Evolutionary conservation across 2,113 vertebrate genomes (phyloP).

Genomic region (Notiomystis cincta): DNA sequence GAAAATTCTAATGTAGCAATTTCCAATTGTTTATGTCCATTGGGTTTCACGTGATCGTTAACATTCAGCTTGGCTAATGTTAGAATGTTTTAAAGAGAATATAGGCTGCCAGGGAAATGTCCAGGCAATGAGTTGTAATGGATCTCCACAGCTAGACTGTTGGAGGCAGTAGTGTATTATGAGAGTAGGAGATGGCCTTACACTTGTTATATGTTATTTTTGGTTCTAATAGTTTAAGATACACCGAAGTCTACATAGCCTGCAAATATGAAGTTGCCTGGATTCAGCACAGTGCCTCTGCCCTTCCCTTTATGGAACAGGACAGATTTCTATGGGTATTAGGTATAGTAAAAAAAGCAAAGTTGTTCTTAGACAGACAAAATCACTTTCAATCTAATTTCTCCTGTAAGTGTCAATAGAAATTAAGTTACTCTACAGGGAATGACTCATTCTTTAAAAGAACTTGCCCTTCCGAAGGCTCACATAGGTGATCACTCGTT

Average conservation of each 20-base stretch:
- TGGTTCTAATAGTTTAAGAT: conserved; percentile 1
- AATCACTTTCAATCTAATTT: background rate
- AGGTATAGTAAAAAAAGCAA: background rate
- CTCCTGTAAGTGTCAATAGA: background rate
- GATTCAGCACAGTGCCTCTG: background rate
- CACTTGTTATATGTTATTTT: background rate
- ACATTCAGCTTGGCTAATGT: background rate
- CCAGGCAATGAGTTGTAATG: background rate
- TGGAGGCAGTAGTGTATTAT: conserved; percentile 65
- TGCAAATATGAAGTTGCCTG: background rate
- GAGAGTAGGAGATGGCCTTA: conserved; percentile 8
- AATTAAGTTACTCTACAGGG: background rate
- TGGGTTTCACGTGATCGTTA: background rate
- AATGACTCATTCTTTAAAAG: background rate
- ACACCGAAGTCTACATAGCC: background rate
- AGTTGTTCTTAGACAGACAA: background rate
- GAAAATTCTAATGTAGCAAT: background rate
- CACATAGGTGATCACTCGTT: background rate
- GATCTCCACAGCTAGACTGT: conserved; percentile 34
- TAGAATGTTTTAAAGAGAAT: background rate
- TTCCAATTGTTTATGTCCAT: background rate
- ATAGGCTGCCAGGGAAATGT: background rate
- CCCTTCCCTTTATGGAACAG: background rate
- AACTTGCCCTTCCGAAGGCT: background rate
- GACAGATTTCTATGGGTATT: background rate